Evolutionary conservation across 2,113 vertebrate species (phyloP).

Genomic region (Anhinga anhinga): DNA sequence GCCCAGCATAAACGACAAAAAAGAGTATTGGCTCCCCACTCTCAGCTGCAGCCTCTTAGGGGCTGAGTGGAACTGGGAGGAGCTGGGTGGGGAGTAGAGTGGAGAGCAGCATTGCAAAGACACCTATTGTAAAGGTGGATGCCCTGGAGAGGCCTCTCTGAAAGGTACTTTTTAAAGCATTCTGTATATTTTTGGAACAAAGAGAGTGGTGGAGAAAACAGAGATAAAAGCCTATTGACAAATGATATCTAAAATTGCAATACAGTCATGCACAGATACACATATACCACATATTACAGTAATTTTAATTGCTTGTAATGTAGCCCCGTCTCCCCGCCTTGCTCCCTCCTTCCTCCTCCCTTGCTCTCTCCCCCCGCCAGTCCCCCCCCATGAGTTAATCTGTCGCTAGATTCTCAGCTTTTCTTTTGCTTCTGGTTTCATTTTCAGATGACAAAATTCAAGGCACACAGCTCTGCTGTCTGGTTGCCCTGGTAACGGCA

Average conservation of each 20-base stretch:
- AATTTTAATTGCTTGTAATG: constrained; percentile 75
- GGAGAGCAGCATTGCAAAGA: neutral
- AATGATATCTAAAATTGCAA: constrained; percentile 18
- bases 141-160: neutral
- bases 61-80: neutral
- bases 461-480: constrained; percentile 90
- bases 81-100: neutral
- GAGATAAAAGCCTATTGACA: constrained; percentile 9
- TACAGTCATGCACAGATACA: neutral
- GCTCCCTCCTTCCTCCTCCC: constrained; percentile 27
- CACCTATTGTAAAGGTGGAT: neutral
- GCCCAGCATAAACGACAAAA: neutral
- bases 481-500: constrained; percentile 93
- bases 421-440: constrained; percentile 88
- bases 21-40: rapidly evolving
- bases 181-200: constrained; percentile 37
- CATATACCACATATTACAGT: constrained; percentile 1
- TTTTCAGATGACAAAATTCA: constrained; percentile 88
- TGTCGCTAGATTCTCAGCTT: constrained; percentile 82
- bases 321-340: constrained; percentile 36
- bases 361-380: neutral
- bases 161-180: constrained; percentile 7
- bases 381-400: constrained; percentile 65
- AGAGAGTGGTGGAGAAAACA: neutral
- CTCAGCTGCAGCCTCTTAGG: neutral